Base-by-base conservation (phyloP, 2,888 invertebrate species). In the Rhyacophila evoluta region DNA sequence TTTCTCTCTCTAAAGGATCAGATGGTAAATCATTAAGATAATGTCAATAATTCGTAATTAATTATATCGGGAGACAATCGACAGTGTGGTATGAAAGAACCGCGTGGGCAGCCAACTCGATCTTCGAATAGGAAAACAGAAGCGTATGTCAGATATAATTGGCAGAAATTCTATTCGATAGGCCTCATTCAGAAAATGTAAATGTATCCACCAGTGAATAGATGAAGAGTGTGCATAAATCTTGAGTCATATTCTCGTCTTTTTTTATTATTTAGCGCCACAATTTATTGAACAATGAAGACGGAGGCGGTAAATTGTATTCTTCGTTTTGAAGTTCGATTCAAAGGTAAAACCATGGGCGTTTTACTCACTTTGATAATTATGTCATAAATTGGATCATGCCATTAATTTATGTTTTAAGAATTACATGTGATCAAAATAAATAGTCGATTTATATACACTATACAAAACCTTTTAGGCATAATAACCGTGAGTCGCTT, bases 11-110 rank as follows among this genome's bases (percentile, higher is more conserved):
- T 39, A 19, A 25, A 55, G 55, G 72, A 39, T 72, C 72, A 74
- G 55, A 73, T 73, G 38, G 67, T 75, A 79, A 81, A 78, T 79
- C 79, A 81, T 79, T 79, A 73, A 79, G 81, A 81, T 81, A 81
- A 79, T 79, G 81, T 75, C 79, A 79, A 77, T 78, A 79, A 79
- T 81, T 77, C 75, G 75, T 79, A 81, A 79, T 81, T 81, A 81
- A 81, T 81, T 79, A 75, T 72, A 75, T 76, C 74, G 71, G 33
- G 78, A 38, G 29, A 36, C 72, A 71, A 80, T 77, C 75, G 67
- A 37, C 33, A 36, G 67, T 68, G 72, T 68, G 70, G 78, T 75
- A 25, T 55, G 28, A 69, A 37, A 12, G 69, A 28, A 33, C 69
- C 70, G 77, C 81, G 81, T 79, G 79, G 80, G 80, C 70, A 55